Percentiles rank a stretch among this genome's conserved stretches.
Conservation (phyloP, 2,113 vertebrate species). For the Aramus guarauna region DNA sequence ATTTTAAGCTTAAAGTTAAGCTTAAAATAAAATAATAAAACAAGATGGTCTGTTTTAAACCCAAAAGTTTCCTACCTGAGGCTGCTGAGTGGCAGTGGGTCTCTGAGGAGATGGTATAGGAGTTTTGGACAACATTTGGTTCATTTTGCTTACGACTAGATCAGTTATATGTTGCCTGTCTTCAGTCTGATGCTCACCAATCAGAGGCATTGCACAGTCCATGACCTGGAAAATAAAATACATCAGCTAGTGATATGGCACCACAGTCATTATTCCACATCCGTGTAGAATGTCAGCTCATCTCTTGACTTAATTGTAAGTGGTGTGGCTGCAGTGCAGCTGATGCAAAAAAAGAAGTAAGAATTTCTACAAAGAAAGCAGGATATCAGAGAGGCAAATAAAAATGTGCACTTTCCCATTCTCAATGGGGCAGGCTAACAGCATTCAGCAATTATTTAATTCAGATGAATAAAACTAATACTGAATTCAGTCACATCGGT, state of each 20-base stretch:
- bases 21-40: not conserved
- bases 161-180: constrained; percentile 94
- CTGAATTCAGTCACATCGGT: not conserved
- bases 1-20: not conserved
- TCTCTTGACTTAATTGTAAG: not conserved
- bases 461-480: not conserved
- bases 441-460: not conserved
- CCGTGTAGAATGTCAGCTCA: too few relatives aligned
- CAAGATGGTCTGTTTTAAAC: not conserved
- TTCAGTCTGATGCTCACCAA: constrained; percentile 93
- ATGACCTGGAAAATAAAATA: constrained; percentile 79
- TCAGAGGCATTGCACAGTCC: constrained; percentile 94
- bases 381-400: not conserved
- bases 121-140: constrained; percentile 83
- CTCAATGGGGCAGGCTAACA: not conserved
- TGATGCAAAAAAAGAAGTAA: not conserved
- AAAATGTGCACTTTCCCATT: not conserved
- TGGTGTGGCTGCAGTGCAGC: not conserved
- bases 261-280: not conserved
- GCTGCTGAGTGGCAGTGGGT: constrained; percentile 86
- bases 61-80: constrained; percentile 80
- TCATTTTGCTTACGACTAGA: constrained; percentile 90
- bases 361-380: not conserved
- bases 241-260: not conserved
- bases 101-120: constrained; percentile 85